Evolutionary conservation across 2,113 vertebrate species (phyloP).

Genomic region (Forbesichthys agassizii): DNA sequence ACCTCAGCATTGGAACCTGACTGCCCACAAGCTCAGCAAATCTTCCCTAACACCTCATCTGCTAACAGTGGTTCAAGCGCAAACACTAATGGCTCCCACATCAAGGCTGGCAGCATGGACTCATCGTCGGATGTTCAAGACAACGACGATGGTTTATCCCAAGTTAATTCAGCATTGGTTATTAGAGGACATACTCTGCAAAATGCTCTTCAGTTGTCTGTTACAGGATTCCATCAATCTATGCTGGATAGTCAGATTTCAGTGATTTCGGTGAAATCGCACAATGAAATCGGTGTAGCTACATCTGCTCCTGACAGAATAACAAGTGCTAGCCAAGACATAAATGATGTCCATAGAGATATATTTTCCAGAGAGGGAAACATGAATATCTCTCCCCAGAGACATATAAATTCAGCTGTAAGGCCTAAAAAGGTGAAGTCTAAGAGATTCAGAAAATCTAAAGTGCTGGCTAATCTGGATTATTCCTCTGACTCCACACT

Average conservation of each 20-base stretch:
- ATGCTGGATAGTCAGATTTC: not conserved
- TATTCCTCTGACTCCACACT: conserved; percentile 70
- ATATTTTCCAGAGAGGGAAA: conserved; percentile 18
- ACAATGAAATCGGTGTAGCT: conserved; percentile 4
- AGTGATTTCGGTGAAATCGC: not conserved
- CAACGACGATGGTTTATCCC: not conserved
- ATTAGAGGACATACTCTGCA: conserved; percentile 13
- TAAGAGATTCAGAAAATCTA: conserved; percentile 65
- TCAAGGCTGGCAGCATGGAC: conserved; percentile 1
- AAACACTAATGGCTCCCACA: not conserved
- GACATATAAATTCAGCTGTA: conserved; percentile 10
- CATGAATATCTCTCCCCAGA: not conserved
- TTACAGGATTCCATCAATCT: conserved; percentile 1
- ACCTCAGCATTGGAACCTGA: not conserved
- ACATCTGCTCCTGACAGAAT: conserved; percentile 1
- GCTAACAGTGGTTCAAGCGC: not conserved
- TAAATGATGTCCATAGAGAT: conserved; percentile 11
- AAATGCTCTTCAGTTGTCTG: not conserved
- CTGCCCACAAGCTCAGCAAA: conserved; percentile 3
- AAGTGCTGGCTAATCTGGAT: conserved; percentile 44
- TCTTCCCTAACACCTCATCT: conserved; percentile 1
- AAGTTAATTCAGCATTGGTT: conserved; percentile 5
- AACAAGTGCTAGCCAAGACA: conserved; percentile 7
- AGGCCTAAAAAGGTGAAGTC: conserved; percentile 55
- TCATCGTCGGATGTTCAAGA: not conserved